A percentile compares a stretch with the other conserved stretches of the same genome.
phyloP scores from a whole-genome alignment of 2,113 vertebrate genomes.

The Symphodus melops region DNA sequence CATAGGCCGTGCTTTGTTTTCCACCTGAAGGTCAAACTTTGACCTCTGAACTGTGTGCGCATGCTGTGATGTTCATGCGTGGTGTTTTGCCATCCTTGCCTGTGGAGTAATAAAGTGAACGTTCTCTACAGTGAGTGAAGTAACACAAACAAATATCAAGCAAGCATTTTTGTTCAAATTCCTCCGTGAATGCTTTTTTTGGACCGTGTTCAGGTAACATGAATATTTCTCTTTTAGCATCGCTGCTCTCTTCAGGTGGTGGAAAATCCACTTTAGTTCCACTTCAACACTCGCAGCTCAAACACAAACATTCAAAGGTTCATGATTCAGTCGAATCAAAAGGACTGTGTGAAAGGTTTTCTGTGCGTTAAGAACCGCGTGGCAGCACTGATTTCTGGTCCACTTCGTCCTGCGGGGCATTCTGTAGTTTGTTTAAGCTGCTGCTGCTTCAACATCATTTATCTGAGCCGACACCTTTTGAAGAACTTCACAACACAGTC shows the following conservation, averaged over 20 bases:
- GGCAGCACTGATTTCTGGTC: neutral
- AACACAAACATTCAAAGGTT: constrained; percentile 24
- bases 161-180: neutral
- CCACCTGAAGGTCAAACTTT: no score
- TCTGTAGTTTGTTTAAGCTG: neutral
- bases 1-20: no score
- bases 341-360: constrained; percentile 9
- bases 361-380: constrained; percentile 9
- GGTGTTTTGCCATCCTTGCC: no score
- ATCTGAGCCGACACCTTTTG: neutral
- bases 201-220: neutral
- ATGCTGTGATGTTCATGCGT: no score
- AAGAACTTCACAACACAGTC: neutral
- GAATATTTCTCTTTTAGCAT: constrained; percentile 25
- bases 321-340: constrained; percentile 19
- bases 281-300: constrained; percentile 13
- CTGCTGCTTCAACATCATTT: constrained; percentile 1
- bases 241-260: constrained; percentile 25
- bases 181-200: neutral
- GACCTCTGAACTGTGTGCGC: no score
- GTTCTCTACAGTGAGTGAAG: no score
- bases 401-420: neutral
- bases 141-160: no score
- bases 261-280: constrained; percentile 42
- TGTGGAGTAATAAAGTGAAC: no score